A percentile compares a stretch with the other conserved stretches of the same genome.
phyloP scores from a whole-genome alignment of 1,140 invertebrate genomes.

The Drosophila orosa region DNA sequence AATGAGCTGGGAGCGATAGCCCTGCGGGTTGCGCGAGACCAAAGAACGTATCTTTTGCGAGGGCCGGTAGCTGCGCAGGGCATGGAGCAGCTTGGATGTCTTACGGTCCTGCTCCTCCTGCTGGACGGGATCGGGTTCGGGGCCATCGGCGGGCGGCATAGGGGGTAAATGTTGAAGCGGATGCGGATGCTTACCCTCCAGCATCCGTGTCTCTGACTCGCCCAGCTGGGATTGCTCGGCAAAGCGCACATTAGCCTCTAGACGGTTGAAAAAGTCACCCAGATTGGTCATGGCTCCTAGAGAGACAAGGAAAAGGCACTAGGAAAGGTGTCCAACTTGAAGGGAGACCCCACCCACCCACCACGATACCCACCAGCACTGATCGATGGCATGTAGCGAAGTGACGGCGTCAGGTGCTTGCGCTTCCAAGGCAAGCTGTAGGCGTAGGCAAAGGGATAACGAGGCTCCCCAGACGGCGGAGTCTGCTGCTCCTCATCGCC shows the following conservation, averaged over 20 bases:
- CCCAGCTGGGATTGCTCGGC: constrained; percentile 68
- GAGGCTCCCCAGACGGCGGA: constrained; percentile 6
- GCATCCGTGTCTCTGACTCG: constrained; percentile 56
- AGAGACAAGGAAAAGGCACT: constrained; percentile 39
- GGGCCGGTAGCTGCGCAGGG: constrained; percentile 69
- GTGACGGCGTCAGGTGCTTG: constrained; percentile 15
- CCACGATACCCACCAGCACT: constrained; percentile 66
- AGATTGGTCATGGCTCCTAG: constrained; percentile 81
- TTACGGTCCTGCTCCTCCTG: constrained; percentile 42
- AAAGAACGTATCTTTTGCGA: constrained; percentile 79
- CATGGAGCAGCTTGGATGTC: constrained; percentile 49
- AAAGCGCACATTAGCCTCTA: constrained; percentile 73
- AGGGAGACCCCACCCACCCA: background rate
- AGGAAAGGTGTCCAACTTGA: constrained; percentile 9
- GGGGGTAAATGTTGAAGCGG: constrained; percentile 14
- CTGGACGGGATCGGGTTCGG: constrained; percentile 27
- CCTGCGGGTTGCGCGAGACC: constrained; percentile 77
- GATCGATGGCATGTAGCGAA: constrained; percentile 62
- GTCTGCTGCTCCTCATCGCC: constrained; percentile 4
- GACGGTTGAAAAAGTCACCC: constrained; percentile 77
- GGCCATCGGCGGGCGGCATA: constrained; percentile 16
- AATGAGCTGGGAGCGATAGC: constrained; percentile 78
- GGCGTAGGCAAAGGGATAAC: constrained; percentile 33
- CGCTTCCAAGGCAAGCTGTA: constrained; percentile 42
- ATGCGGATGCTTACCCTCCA: constrained; percentile 70